Evolutionary conservation across 2,797 vertebrate species (phyloP), one percentile per base, ranked within the genome.

Genomic region (Spinibarbus caldwelli): DNA sequence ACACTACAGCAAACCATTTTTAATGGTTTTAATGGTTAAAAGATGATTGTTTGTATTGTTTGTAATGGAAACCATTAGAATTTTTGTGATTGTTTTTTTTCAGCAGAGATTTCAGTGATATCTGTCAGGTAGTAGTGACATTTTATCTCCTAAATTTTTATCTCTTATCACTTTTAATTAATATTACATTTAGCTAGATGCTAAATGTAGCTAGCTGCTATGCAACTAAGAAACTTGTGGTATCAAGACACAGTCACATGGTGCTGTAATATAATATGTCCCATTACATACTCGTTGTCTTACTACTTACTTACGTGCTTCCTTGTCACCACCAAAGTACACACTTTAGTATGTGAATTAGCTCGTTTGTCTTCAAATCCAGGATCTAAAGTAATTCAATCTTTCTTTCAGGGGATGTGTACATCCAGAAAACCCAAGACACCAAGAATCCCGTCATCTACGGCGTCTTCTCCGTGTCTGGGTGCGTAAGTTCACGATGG

Each of bases 381-480:
- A 62, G 17, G 10, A 71, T 21, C 54, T 85, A 52, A 73, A 21
- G 54, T 64, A 84, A 34, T 2, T 88, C 67, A 86, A 80, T 87
- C 89, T 94, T 64, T 91, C 90, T 92, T 86, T 89, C 91, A 99
- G 98, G 98, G 94, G 98, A 99, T 0, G 97, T 99, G 84, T 99
- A 97, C 90, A 97, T 99, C 90, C 98, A 99, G 94, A 97, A 98
- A 90, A 99, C 97, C 29, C 98, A 99, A 90, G 98, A 99, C 92
- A 97, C 95, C 88, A 98, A 97, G 95, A 99, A 99, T 88, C 98
- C 98, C 0, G 93, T 99, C 92, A 99, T 99, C 93, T 99, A 99
- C 0, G 98, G 97, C 0, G 98, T 98, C 75, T 99, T 99, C 91
- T 97, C 97, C 0, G 96, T 99, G 73, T 99, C 98, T 0, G 98